A percentile compares a stretch with the other conserved stretches of the same genome.
Conservation (phyloP, 2,797 vertebrate genomes). For the Allobates femoralis region DNA sequence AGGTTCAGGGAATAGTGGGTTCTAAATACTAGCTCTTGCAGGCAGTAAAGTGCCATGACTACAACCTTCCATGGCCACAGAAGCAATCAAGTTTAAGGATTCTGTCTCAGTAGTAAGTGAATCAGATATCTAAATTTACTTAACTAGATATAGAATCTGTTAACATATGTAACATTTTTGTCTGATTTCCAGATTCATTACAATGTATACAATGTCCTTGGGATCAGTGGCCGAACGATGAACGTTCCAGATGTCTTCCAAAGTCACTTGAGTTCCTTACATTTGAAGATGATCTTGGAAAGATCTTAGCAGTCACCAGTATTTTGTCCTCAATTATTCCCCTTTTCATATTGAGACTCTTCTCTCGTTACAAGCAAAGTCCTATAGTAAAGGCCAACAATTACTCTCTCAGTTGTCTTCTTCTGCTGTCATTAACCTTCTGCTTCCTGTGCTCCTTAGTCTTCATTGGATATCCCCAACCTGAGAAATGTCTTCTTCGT, state of each 20-base stretch:
- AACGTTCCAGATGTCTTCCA: neutral
- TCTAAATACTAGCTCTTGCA: too few species aligned
- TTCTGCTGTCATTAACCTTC: neutral
- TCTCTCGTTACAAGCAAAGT: neutral
- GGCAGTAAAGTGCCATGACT: too few species aligned
- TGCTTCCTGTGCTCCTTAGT: slow-evolving; percentile 23
- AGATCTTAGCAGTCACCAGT: neutral
- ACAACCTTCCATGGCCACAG: too few species aligned
- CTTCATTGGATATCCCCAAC: slow-evolving; percentile 24
- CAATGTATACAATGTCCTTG: neutral
- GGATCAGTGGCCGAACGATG: slow-evolving; percentile 13
- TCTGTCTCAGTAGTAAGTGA: too few species aligned
- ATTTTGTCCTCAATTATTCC: neutral
- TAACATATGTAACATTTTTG: neutral
- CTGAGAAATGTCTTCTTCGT: too few species aligned
- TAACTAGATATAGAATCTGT: too few species aligned
- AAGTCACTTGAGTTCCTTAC: neutral
- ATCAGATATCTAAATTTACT: too few species aligned
- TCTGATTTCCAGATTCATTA: slow-evolving; percentile 9
- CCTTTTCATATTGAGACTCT: neutral
- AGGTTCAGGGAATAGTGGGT: too few species aligned
- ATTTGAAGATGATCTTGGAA: slow-evolving; percentile 1
- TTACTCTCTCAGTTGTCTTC: slow-evolving; percentile 13
- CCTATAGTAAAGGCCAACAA: slow-evolving; percentile 5
- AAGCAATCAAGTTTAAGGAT: too few species aligned